These are phyloP conservation scores for Drosophila orena DNA, from an alignment of 1,140 invertebrate genomes.

Conservation along the genomic window DNA sequence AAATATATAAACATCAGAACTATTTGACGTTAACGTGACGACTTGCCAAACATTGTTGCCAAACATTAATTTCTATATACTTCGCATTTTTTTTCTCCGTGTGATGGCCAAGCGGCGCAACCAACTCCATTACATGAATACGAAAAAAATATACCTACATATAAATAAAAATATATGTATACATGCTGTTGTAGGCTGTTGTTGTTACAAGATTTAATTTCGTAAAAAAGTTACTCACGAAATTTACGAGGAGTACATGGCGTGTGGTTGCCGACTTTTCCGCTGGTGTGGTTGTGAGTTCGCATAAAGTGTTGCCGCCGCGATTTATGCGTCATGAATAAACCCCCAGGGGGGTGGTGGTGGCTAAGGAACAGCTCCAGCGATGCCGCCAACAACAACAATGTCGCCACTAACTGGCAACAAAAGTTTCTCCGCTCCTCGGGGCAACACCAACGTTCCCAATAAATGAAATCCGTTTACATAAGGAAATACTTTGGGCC, in stretches of 20 bases:
- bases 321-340: slow-evolving; percentile 83
- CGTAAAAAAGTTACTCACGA: slow-evolving; percentile 82
- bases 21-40: no score
- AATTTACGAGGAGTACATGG: slow-evolving; percentile 83
- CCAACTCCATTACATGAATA: slow-evolving; percentile 43
- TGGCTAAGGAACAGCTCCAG: slow-evolving; percentile 33
- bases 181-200: slow-evolving; percentile 51
- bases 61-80: not conserved
- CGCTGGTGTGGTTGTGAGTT: slow-evolving; percentile 63
- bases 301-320: slow-evolving; percentile 78
- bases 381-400: slow-evolving; percentile 33
- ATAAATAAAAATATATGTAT: slow-evolving; percentile 40
- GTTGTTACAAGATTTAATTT: slow-evolving; percentile 83
- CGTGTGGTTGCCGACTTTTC: slow-evolving; percentile 73
- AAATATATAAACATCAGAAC: no score
- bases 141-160: slow-evolving; percentile 29
- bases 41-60: no score
- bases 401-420: slow-evolving; percentile 39
- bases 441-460: slow-evolving; percentile 30
- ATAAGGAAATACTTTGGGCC: slow-evolving; percentile 57
- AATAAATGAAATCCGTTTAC: slow-evolving; percentile 61
- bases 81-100: slow-evolving; percentile 10
- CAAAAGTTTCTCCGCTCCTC: slow-evolving; percentile 28
- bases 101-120: slow-evolving; percentile 33
- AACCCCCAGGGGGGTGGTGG: slow-evolving; percentile 57